Evolutionary conservation across 2,888 invertebrate genomes (phyloP).

Genomic region (Athalia circularis): DNA sequence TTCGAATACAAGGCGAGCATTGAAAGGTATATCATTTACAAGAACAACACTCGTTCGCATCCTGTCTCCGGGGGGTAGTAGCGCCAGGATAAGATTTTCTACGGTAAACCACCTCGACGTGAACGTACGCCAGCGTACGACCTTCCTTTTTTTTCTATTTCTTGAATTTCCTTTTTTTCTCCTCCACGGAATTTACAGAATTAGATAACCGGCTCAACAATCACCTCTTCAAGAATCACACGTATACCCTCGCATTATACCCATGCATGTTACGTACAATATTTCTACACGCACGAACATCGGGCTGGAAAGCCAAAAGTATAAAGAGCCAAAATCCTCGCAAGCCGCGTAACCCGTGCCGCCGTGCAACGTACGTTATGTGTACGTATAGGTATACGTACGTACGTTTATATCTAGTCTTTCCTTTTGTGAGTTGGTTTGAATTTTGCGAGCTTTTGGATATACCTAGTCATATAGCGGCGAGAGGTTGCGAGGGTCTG

Average conservation of each 20-base stretch:
- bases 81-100: conserved; percentile 6
- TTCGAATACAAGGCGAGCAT: conserved; percentile 63
- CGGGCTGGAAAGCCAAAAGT: no score
- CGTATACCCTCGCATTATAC: not conserved
- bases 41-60: conserved; percentile 57
- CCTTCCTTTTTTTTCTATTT: no score
- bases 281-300: not conserved
- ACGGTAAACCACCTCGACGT: not conserved
- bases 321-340: no score
- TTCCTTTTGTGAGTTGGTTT: not conserved
- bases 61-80: conserved; percentile 39
- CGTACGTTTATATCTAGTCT: no score
- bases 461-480: not conserved
- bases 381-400: no score
- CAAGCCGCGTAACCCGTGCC: no score
- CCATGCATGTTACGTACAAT: not conserved
- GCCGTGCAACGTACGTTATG: no score
- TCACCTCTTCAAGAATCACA: not conserved
- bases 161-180: no score
- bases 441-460: conserved; percentile 1
- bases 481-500: not conserved
- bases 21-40: conserved; percentile 68
- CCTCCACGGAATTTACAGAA: not conserved
- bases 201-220: conserved; percentile 23
- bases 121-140: not conserved